Percentiles rank a stretch among this genome's conserved stretches.
Evolutionary conservation across 92 coral and sea anemone species (phyloP).

Genomic region (Zoanthus solanderi): DNA sequence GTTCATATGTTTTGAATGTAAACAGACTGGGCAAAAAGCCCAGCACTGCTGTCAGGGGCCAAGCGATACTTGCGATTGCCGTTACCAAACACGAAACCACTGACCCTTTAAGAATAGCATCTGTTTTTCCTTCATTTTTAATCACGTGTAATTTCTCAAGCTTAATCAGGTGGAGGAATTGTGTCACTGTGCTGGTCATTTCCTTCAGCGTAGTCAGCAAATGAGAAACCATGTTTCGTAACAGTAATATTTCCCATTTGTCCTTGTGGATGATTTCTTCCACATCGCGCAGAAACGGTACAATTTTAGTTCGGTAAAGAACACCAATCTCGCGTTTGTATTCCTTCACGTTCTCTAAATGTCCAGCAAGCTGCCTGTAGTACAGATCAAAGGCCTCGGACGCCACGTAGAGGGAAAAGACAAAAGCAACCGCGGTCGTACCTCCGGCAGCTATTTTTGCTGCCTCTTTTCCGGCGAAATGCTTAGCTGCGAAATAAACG

Average conservation of each 20-base stretch:
- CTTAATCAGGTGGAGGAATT: background rate
- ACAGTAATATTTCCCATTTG: background rate
- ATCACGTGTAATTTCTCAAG: background rate
- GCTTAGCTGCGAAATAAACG: background rate
- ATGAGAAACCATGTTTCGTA: background rate
- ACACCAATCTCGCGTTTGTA: slow-evolving; percentile 3
- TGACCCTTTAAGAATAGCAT: background rate
- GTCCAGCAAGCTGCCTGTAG: background rate
- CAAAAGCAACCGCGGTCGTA: background rate
- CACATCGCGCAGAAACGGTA: background rate
- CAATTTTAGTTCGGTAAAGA: slow-evolving; percentile 29
- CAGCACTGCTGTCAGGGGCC: background rate
- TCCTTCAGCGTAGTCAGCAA: background rate
- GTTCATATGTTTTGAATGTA: background rate
- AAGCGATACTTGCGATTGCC: background rate
- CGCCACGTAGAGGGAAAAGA: slow-evolving; percentile 16
- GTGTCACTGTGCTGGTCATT: background rate
- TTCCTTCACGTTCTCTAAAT: slow-evolving; percentile 1
- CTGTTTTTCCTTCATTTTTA: background rate
- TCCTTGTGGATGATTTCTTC: background rate
- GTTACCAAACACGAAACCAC: background rate
- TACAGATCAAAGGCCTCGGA: background rate
- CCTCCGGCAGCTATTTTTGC: slow-evolving; percentile 2
- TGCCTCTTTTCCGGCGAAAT: background rate
- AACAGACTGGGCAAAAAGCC: background rate